Evolutionary conservation across 2,888 invertebrate species (phyloP).

Genomic region (Callimorpha dominula): DNA sequence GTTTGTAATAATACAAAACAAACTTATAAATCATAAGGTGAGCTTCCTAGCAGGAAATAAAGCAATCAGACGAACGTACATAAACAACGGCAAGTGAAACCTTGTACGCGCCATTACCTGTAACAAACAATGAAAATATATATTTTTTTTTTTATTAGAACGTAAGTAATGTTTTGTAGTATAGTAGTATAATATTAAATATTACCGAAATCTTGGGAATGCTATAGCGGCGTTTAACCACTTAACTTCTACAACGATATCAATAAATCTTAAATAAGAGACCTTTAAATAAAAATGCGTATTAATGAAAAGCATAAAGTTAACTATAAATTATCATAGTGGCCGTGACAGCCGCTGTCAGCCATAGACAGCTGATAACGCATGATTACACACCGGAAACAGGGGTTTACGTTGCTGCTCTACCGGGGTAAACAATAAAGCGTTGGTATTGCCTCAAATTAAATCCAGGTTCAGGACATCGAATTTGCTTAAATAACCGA

Average conservation of each 20-base stretch:
- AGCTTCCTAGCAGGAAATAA: constrained; percentile 65
- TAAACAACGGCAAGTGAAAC: constrained; percentile 66
- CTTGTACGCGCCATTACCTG: constrained; percentile 78
- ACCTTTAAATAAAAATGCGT: no score
- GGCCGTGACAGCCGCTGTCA: no score
- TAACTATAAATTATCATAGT: no score
- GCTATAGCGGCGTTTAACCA: no score
- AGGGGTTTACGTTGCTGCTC: no score
- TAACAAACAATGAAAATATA: constrained; percentile 72
- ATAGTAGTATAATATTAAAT: no score
- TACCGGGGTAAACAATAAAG: not conserved
- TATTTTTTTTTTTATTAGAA: constrained; percentile 17
- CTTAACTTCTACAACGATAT: no score
- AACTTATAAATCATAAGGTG: constrained; percentile 45
- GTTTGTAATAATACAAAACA: constrained; percentile 37
- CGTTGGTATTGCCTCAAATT: constrained; percentile 4
- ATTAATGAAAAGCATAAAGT: no score
- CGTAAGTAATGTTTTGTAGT: not conserved
- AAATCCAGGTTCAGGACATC: constrained; percentile 1
- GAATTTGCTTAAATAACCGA: constrained; percentile 4
- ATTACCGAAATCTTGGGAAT: no score
- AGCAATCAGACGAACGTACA: constrained; percentile 65
- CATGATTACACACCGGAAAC: not conserved
- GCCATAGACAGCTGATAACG: not conserved
- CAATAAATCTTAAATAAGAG: no score